Base-by-base conservation (phyloP, 2,113 vertebrate species). In the Actenoides hombroni region DNA sequence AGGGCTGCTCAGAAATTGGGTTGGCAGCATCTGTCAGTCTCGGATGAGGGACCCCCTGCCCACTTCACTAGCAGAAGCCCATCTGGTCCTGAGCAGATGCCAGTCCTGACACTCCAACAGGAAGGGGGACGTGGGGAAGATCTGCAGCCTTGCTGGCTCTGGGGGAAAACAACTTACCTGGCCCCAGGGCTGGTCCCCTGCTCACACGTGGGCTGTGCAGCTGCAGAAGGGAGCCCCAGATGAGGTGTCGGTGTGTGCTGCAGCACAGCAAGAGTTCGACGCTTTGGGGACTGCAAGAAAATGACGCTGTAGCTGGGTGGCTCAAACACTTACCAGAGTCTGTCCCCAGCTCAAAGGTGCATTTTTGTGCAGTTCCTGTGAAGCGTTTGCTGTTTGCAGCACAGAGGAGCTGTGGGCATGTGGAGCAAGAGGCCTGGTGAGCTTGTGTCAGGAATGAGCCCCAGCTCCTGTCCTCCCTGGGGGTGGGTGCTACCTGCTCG, bases 381-480 rank as follows among this genome's bases (percentile, higher is more conserved):
- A 83, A 67, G n/a, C 4, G 3, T 70, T 90, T 85, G 24, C n/a
- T 48, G 13, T 75, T 70, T 2, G 3, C 33, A 61, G 40, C 40
- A 18, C 37, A 81, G 75, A 86, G 23, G 17, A 69, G 7, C 33
- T 37, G 49, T 42, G 53, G 31, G 53, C 11, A 12, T 1, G 3
- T 44, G 25, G 25, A 40, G 7, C 7, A 29, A 35, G 25, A 42
- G 23, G 13, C n/a, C 64, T 56, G 16, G 31, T 44, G 26, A 63
- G 18, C 10, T 93, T 13, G 19, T 23, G n/a, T 16, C 56, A 37
- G 19, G 68, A 85, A 54, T 29, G 23, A 83, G 21, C 7, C 14
- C 20, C 0, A 2, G 12, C 18, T 88, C 33, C 23, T 92, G 8
- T 78, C 16, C 10, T 71, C 7, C 10, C 28, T 1, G 1, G 0